Conservation (phyloP, 1,140 invertebrate genomes). For the Geopemphigus sp. region DNA sequence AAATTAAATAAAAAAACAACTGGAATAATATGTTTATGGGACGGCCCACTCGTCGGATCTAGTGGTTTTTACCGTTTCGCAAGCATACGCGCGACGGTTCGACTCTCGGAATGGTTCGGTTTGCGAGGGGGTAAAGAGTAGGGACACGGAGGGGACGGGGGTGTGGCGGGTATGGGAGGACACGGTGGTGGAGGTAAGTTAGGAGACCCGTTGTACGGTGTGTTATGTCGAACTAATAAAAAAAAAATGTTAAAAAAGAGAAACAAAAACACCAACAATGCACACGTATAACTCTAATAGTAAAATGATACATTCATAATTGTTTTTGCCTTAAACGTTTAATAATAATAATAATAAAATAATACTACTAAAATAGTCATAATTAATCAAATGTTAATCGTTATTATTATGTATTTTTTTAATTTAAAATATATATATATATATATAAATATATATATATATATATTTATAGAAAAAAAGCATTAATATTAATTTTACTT, state of each 20-base stretch:
- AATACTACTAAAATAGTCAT: constrained; percentile 48
- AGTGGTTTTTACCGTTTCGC: too few relatives aligned
- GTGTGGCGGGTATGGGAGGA: neutral
- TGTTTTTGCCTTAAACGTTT: constrained; percentile 49
- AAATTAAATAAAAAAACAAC: too few relatives aligned
- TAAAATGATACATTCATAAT: constrained; percentile 51
- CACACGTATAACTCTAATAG: constrained; percentile 50
- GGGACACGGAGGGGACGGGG: too few relatives aligned
- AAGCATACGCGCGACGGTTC: too few relatives aligned
- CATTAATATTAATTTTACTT: constrained; percentile 55
- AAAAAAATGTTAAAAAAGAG: constrained; percentile 20
- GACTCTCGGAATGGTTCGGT: too few relatives aligned
- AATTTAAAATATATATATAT: constrained; percentile 18
- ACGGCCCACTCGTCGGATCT: too few relatives aligned
- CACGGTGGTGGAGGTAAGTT: neutral
- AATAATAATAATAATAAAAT: constrained; percentile 50
- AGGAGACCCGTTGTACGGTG: neutral
- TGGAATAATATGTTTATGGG: too few relatives aligned
- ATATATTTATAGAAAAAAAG: constrained; percentile 50
- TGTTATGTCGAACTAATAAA: constrained; percentile 29
- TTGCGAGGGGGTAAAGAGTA: too few relatives aligned
- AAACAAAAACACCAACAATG: constrained; percentile 51
- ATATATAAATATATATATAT: constrained; percentile 41
- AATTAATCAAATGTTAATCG: constrained; percentile 39
- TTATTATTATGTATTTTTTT: constrained; percentile 21